Conservation (phyloP, 2,113 vertebrate species). For the Pomatostomus ruficeps region DNA sequence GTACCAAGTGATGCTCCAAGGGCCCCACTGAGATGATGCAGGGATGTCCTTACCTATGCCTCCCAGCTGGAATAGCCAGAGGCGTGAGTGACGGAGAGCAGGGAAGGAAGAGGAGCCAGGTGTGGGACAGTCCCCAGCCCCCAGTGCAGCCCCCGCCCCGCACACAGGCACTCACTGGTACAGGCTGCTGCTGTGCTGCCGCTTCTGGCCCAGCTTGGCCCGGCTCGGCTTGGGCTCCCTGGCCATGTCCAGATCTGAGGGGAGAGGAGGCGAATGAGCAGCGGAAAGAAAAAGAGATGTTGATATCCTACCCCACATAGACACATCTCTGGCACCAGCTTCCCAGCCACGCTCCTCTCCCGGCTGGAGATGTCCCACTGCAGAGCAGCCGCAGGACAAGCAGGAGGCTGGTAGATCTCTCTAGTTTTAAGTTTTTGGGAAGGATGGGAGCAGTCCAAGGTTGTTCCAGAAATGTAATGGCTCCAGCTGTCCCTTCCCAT, state of each 20-base stretch:
- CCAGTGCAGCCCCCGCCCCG: rapidly evolving
- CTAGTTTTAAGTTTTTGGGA: not conserved
- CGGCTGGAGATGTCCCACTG: not conserved
- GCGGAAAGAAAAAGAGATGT: not conserved
- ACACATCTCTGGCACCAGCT: rapidly evolving
- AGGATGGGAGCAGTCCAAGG: not conserved
- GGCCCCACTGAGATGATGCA: not conserved
- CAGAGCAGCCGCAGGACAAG: rapidly evolving
- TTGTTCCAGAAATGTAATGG: not conserved
- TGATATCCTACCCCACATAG: not conserved
- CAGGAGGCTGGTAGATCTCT: not conserved
- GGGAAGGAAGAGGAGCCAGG: not conserved
- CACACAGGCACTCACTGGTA: slow-evolving; percentile 48
- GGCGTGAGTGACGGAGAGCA: not conserved
- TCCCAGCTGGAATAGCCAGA: not conserved
- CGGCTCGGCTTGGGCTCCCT: not conserved
- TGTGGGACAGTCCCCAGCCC: not conserved
- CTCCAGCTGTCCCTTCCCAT: not conserved
- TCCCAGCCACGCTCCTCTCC: not conserved
- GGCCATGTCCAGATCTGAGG: slow-evolving; percentile 57
- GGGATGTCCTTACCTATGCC: not conserved
- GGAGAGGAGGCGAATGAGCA: not conserved
- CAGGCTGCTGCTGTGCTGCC: not conserved
- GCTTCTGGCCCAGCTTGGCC: slow-evolving; percentile 41
- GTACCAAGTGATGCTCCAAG: not conserved